Conservation (phyloP, 1,140 invertebrate genomes). For the Hylaeus anthracinus region DNA sequence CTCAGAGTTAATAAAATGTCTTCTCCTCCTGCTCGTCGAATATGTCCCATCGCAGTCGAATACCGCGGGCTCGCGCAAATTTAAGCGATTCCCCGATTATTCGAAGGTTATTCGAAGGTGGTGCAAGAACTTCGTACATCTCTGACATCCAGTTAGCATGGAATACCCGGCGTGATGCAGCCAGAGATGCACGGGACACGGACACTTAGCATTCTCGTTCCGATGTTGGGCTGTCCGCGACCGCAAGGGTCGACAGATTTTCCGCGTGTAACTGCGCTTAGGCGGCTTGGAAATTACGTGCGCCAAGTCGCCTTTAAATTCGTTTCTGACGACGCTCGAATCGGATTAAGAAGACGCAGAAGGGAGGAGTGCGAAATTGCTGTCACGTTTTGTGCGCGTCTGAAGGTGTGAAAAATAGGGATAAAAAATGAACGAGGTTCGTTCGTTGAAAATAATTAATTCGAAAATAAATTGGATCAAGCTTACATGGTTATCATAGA, state of each 20-base stretch:
- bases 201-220: constrained; percentile 26
- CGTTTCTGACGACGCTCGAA: constrained; percentile 12
- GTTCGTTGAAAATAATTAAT: too few species aligned
- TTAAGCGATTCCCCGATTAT: constrained; percentile 25
- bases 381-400: background rate
- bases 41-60: background rate
- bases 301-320: constrained; percentile 17
- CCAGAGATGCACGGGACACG: constrained; percentile 37
- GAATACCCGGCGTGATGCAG: background rate
- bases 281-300: background rate
- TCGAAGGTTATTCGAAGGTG: constrained; percentile 26
- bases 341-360: constrained; percentile 35
- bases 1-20: too few species aligned
- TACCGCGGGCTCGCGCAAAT: background rate
- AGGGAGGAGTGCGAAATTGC: background rate
- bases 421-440: too few species aligned
- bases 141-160: constrained; percentile 20
- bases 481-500: too few species aligned
- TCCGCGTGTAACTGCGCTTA: constrained; percentile 4
- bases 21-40: too few species aligned
- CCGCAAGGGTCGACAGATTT: background rate
- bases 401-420: background rate
- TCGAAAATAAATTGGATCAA: too few species aligned
- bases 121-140: constrained; percentile 51
- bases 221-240: background rate